Evolutionary conservation across 2,113 vertebrate species (phyloP).

Genomic region (Amia ocellicauda): DNA sequence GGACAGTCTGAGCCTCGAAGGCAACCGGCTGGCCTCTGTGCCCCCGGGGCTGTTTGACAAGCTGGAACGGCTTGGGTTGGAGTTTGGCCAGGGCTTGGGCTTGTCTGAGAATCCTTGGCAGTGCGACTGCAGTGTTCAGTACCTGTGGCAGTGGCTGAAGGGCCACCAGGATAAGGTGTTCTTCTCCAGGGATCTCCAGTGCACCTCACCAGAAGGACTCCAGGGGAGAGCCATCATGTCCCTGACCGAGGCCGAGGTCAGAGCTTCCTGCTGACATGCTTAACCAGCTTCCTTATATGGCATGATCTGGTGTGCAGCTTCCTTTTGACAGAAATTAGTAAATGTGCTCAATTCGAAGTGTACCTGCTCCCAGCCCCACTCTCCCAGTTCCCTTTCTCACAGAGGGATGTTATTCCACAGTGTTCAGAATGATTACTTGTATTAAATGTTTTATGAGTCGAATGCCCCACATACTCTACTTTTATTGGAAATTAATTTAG

Average conservation of each 20-base stretch:
- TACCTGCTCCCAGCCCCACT: no score
- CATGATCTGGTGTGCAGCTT: no score
- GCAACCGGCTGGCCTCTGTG: constrained; percentile 62
- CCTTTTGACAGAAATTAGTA: no score
- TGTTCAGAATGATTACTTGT: no score
- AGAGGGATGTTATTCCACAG: no score
- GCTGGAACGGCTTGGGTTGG: constrained; percentile 39
- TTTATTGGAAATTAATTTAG: no score
- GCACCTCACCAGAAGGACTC: constrained; percentile 42
- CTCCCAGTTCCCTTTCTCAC: no score
- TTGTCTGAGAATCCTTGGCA: constrained; percentile 73
- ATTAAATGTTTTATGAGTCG: no score
- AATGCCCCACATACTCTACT: no score
- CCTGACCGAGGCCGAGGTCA: constrained; percentile 22
- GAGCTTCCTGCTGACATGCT: background rate
- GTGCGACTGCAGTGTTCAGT: constrained; percentile 53
- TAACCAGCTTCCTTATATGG: no score
- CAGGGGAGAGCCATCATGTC: constrained; percentile 37
- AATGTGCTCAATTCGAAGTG: no score
- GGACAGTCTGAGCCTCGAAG: constrained; percentile 60
- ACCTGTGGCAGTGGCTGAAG: constrained; percentile 62
- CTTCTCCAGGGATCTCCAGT: constrained; percentile 30
- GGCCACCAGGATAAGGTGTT: constrained; percentile 38
- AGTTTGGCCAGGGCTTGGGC: constrained; percentile 56
- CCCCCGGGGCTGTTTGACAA: constrained; percentile 46